Base-by-base conservation (phyloP, 2,113 vertebrate genomes). In the Malurus melanocephalus region DNA sequence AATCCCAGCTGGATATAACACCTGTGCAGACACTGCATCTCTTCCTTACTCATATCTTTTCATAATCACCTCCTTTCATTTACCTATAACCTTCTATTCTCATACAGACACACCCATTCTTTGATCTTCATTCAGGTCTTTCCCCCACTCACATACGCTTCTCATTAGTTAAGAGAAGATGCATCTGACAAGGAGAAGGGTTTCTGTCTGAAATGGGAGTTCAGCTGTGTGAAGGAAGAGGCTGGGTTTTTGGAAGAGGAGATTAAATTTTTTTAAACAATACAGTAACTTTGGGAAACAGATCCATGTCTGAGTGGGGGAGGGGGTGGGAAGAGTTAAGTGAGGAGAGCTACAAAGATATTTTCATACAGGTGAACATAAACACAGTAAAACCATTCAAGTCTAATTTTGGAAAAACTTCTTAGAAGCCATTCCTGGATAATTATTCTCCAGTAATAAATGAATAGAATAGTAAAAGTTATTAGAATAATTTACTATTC, bases 341-440 rank as follows among this genome's bases (percentile, higher is more conserved):
- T 61, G 40, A 38, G 33, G 60, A 90, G 71, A 94, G 57, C 68
- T 90, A 80, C 71, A 88, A 93, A 94, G 87, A 71, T 84, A 89
- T 94, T 96, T 95, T 94, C 90, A 93, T 90, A 93, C 60, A 88
- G 79, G 82, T 90, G 55, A 94, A 95, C 92, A 94, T 94, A 96
- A 96, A 95, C 84, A 93, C 53, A 80, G 91, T 65, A 87, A 93
- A 88, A 64, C 67, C 65, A 95, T 94, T 94, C 88, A 94, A 94
- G 90, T 95, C 95, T 96, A 96, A 96, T 94, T 95, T 90, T 94
- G 89, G 93, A 93, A 95, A 95, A 88, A 92, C 61, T 92, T 76
- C n/a, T 94, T 92, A 90, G 65, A 94, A 95, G 73, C 17, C 60
- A 85, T 80, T 92, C 87, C 89, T 0, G 38, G 60, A 72, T 94